Evolutionary conservation across 2,797 vertebrate species (phyloP), one percentile per base, ranked within the genome.

Genomic region (Meriones psammophilus): DNA sequence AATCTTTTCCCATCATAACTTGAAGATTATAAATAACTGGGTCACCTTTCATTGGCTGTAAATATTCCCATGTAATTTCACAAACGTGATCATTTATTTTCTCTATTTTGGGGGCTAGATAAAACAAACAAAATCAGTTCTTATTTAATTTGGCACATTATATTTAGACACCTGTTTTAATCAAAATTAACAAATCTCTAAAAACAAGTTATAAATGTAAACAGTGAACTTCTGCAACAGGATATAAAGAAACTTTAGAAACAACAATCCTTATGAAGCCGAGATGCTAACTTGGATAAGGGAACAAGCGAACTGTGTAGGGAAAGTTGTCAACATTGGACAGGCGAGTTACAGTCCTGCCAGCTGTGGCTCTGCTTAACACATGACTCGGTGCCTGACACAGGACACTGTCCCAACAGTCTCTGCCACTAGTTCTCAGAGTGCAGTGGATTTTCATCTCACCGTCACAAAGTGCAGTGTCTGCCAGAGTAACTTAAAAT

Each of bases 21-120:
- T 99, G 99, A 98, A 99, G 98, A 96, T 99, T 99, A 98, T 99
- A 99, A 98, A 99, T 99, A 97, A 99, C 96, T 10, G 99, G 99
- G 98, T 99, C 99, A 64, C 99, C 99, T 97, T 99, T 99, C 99
- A 99, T 99, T 96, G 99, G 99, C 56, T 98, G 98, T 96, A 99
- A 98, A 96, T 98, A 97, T 98, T 99, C 99, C 99, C 99, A 99
- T 8, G 98, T 98, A 96, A 99, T 99, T 97, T 99, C 99, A 97
- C 99, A 99, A 89, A 98, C 98, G 97, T 99, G 99, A 97, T 99
- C 99, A 0, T 99, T 99, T 96, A 99, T 96, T 97, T 99, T 99
- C 97, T 99, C 99, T 98, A 99, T 98, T 98, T 99, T 99, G 83
- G 99, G 99, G 64, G 99, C 99, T 99, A 85, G 58, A 94, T 78